Evolutionary conservation across 2,797 vertebrate genomes (phyloP), one percentile per base, ranked within the genome.

Genomic region (Eremophila alpestris): DNA sequence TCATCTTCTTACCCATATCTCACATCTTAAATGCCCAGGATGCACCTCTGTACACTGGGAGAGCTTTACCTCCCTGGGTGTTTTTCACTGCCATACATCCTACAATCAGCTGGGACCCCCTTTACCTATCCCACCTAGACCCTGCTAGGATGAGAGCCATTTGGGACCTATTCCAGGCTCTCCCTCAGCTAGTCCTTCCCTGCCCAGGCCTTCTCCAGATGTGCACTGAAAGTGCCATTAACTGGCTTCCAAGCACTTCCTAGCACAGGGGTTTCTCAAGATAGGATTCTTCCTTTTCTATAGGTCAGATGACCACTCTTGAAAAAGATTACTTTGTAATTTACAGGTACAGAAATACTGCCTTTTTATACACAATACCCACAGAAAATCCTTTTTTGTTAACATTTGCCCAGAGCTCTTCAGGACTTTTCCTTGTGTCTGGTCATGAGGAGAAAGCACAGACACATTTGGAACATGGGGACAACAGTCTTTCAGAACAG

Each of bases 91-190:
- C 41, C 6, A 1, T 65, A 26, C 19, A 27, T 24, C 48, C 29
- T 74, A 9, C n/a, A 73, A 63, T 24, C 5, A 45, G 10, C 24
- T 70, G n/a, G 21, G 20, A 45, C 2, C 1, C 17, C 18, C 29
- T 86, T 73, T 38, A 32, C 16, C 43, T 26, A 26, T 45, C 29
- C 32, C 51, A 48, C 9, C 21, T 68, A 43, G 17, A 59, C 20
- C 7, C 5, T 0, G 1, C 22, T 75, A 32, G 12, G 9, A 2
- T 69, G 7, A 24, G 10, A 79, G 7, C 19, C 21, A 41, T n/a
- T 34, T 68, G 40, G 16, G 29, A 69, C 24, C 27, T 46, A 4
- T 70, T 80, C 27, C 73, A 30, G 26, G 5, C 23, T 70, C 16
- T 74, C 9, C 18, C 30, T 80, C n/a, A 85, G 16, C 6, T 23